Conservation (phyloP, 2,888 invertebrate species). For the Ptycholaimellus sp. region DNA sequence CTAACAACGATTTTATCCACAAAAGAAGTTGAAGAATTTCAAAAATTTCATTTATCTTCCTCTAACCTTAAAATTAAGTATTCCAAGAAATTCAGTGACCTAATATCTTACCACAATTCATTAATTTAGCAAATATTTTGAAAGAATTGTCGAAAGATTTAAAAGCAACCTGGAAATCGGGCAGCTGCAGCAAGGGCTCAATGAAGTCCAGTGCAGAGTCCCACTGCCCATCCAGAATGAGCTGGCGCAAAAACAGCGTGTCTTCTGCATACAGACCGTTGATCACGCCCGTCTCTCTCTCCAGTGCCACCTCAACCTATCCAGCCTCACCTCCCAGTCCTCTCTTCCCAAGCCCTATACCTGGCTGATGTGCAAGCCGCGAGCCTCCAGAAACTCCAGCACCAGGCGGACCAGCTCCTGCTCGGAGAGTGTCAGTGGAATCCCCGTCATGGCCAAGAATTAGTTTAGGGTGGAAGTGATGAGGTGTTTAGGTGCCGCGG, state of each 20-base stretch:
- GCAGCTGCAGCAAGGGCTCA: constrained; percentile 52
- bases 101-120: too few species aligned
- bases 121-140: too few species aligned
- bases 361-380: constrained; percentile 65
- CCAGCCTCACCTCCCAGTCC: not conserved
- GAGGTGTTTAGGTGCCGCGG: too few species aligned
- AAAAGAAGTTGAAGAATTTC: too few species aligned
- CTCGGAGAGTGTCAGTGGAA: constrained; percentile 24
- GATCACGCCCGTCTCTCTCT: constrained; percentile 78
- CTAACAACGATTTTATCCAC: too few species aligned
- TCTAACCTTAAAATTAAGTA: too few species aligned
- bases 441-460: constrained; percentile 6
- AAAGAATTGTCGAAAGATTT: not conserved
- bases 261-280: constrained; percentile 80
- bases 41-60: too few species aligned
- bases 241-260: constrained; percentile 66
- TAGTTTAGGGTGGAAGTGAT: too few species aligned
- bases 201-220: constrained; percentile 86
- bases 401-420: constrained; percentile 35
- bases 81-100: too few species aligned
- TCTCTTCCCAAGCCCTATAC: constrained; percentile 34
- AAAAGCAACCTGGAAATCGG: constrained; percentile 41
- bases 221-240: constrained; percentile 91
- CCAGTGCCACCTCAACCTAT: constrained; percentile 34
- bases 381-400: constrained; percentile 38